Conservation (phyloP, 2,113 vertebrate species). For the Phalacrocorax carbo region DNA sequence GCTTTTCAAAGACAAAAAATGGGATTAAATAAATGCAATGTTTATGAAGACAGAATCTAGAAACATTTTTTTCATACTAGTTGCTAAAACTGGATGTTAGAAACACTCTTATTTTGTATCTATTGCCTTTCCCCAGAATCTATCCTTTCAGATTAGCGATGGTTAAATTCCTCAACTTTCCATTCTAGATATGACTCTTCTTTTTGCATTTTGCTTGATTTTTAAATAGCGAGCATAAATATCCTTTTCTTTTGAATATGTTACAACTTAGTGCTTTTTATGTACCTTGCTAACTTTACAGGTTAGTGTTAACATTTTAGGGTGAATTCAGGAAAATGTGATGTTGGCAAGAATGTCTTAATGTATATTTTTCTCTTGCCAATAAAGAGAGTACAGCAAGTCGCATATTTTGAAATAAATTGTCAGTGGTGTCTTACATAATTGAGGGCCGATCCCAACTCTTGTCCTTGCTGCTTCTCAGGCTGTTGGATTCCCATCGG, state of each 20-base stretch:
- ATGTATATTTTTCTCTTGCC: neutral
- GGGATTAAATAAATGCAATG: neutral
- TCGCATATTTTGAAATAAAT: neutral
- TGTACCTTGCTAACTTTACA: neutral
- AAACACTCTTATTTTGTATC: neutral
- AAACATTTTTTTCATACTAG: neutral
- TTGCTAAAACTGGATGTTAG: neutral
- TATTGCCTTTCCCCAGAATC: neutral
- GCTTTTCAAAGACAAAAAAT: neutral
- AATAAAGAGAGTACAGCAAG: neutral
- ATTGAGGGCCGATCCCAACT: neutral
- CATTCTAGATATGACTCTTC: neutral
- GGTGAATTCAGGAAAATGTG: neutral
- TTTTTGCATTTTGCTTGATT: neutral
- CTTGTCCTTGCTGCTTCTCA: neutral
- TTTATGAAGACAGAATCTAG: neutral
- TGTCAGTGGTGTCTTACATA: neutral
- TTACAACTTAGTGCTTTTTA: neutral
- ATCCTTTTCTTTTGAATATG: neutral
- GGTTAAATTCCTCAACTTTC: neutral
- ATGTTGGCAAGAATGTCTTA: neutral
- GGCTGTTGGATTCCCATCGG: neutral
- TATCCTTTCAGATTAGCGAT: neutral
- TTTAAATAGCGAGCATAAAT: neutral
- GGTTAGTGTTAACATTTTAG: neutral